Evolutionary conservation across 2,888 invertebrate genomes (phyloP), one percentile per base, ranked within the genome.

Genomic region (Drosophila testacea): DNA sequence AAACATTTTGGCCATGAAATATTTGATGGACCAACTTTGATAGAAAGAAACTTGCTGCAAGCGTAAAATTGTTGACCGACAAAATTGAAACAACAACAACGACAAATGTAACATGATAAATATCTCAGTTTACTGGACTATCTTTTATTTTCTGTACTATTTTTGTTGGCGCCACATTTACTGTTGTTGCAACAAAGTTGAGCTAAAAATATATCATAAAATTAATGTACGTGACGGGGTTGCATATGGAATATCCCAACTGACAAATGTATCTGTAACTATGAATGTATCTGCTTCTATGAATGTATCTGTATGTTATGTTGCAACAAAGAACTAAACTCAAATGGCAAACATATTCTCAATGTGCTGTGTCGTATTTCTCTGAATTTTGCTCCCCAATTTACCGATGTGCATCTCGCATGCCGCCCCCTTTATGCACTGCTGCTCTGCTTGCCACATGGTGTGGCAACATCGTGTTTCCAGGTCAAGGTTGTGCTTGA

Each of bases 401-500:
- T 56, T 55, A 54, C 59, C 79, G 56, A 65, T 78, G 72, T 77
- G 66, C 77, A 76, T 67, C 83, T 76, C 52, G 42, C 30, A 7
- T 6, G 30, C 42, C 66, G 47, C 51, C 67, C 66, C 48, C 48
- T 60, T 60, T 51, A 28, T 48, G 41, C 44, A 57, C 34, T 48
- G 39, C 39, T 42, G 16, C 16, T 16, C 16, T 22, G 22, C 34
- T 22, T 41, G 50, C 60, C 57, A 52, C 76, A 74, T 78, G 83
- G 79, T 82, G 79, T 83, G 89, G 62, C 70, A 32, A 32, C 39
- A 55, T 47, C 44, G 47, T 71, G 62, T 91, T 90, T 92, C 68
- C 91, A 92, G 91, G 91, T 92, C 91, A 91, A 91, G 91, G 91
- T 91, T 91, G 88, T 68, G 67, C 64, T 73, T 77, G 71, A 38